Conservation (phyloP, 2,888 invertebrate genomes). For the Chloroclystis v-ata region DNA sequence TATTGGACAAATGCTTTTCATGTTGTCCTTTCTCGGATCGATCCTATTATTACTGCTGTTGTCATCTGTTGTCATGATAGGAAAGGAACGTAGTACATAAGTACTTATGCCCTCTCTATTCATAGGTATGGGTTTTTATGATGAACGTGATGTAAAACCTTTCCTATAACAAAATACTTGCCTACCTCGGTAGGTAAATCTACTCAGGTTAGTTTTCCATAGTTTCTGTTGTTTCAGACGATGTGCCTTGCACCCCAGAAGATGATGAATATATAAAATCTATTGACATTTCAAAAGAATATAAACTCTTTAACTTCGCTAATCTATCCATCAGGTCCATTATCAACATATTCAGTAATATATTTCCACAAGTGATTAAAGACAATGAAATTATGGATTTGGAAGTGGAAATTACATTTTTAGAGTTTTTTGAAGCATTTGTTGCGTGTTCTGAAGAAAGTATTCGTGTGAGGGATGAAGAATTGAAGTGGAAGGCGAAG, state of each 20-base stretch:
- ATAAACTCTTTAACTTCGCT: conserved; percentile 54
- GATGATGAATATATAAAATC: conserved; percentile 19
- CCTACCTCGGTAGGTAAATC: neutral
- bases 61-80: too few species aligned
- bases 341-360: conserved; percentile 49
- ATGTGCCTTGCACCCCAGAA: conserved; percentile 21
- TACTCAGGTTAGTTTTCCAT: neutral
- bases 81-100: too few species aligned
- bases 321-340: conserved; percentile 55
- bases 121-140: too few species aligned
- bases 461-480: conserved; percentile 47
- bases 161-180: too few species aligned
- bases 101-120: too few species aligned
- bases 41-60: too few species aligned
- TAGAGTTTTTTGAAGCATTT: conserved; percentile 80
- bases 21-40: too few species aligned
- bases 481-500: conserved; percentile 38
- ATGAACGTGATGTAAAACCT: too few species aligned
- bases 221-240: conserved; percentile 37
- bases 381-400: conserved; percentile 60
- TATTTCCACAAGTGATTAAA: conserved; percentile 70
- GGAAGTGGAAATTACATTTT: conserved; percentile 74
- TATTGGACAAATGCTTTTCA: too few species aligned
- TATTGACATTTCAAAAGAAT: conserved; percentile 2
- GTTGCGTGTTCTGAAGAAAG: conserved; percentile 63